Conservation (phyloP, 92 coral and sea anemone genomes). For the Meandrina meandrites region DNA sequence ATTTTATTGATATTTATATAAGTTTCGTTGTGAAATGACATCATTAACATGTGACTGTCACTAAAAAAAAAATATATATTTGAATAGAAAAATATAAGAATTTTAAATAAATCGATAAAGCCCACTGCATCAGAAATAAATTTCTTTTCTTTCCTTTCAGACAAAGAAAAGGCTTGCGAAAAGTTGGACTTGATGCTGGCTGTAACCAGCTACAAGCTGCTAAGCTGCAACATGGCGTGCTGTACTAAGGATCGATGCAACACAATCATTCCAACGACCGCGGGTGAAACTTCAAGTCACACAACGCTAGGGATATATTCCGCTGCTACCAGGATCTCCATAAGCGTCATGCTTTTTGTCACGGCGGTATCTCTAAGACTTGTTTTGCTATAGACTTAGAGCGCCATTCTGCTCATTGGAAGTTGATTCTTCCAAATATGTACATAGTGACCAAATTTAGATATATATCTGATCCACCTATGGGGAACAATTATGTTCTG, state of each 20-base stretch:
- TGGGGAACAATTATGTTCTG: not conserved
- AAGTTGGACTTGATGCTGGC: not conserved
- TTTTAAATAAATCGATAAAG: too few relatives aligned
- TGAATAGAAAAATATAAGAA: too few relatives aligned
- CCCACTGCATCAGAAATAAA: not conserved
- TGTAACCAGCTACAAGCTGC: not conserved
- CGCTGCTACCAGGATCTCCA: not conserved
- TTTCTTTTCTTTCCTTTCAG: not conserved
- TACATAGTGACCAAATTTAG: not conserved
- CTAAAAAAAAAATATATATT: too few relatives aligned
- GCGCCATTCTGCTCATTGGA: not conserved
- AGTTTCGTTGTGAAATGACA: too few relatives aligned
- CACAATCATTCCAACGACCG: not conserved
- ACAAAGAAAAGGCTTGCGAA: conserved; percentile 24
- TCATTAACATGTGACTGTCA: too few relatives aligned
- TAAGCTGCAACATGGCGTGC: conserved; percentile 22
- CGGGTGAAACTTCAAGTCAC: too few relatives aligned
- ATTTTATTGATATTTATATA: too few relatives aligned
- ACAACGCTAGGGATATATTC: not conserved
- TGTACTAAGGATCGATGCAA: conserved; percentile 16
- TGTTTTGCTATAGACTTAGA: not conserved
- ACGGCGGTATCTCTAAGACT: not conserved
- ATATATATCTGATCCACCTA: not conserved
- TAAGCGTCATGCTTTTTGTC: not conserved
- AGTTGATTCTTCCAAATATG: not conserved